Percentiles rank a stretch among this genome's conserved stretches.
These are phyloP conservation scores for Sphaerophoria rueppellii DNA, from an alignment of 2,888 invertebrate species.

Conservation along the genomic window DNA sequence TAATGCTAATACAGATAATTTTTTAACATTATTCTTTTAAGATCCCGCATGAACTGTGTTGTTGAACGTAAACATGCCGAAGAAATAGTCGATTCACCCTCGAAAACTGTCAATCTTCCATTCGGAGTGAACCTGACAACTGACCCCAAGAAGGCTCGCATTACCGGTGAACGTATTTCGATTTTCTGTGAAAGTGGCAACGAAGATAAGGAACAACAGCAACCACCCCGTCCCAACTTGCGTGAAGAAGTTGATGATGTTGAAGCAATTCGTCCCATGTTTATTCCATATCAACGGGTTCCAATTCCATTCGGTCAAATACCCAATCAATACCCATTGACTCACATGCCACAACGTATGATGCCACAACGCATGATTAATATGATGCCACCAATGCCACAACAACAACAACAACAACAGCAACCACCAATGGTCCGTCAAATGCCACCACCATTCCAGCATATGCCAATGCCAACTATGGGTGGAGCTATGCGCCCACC, in stretches of 20 bases:
- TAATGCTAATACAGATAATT: background rate
- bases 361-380: slow-evolving; percentile 74
- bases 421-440: slow-evolving; percentile 79
- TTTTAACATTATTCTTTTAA: slow-evolving; percentile 75
- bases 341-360: slow-evolving; percentile 82
- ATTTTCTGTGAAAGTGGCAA: slow-evolving; percentile 93
- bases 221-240: slow-evolving; percentile 69
- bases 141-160: slow-evolving; percentile 87
- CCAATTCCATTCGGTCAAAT: slow-evolving; percentile 83
- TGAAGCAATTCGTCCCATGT: slow-evolving; percentile 81
- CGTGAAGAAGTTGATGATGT: slow-evolving; percentile 79
- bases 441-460: slow-evolving; percentile 81
- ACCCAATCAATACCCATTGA: slow-evolving; percentile 84
- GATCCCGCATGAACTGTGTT: slow-evolving; percentile 94
- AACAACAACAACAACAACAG: slow-evolving; percentile 75
- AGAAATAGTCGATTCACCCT: slow-evolving; percentile 90
- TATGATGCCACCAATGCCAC: slow-evolving; percentile 76
- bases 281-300: slow-evolving; percentile 82
- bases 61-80: slow-evolving; percentile 93
- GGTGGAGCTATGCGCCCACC: slow-evolving; percentile 79
- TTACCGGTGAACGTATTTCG: slow-evolving; percentile 93
- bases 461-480: slow-evolving; percentile 79
- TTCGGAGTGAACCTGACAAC: slow-evolving; percentile 88
- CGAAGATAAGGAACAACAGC: slow-evolving; percentile 75
- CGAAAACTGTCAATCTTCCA: slow-evolving; percentile 85